A percentile compares a stretch with the other conserved stretches of the same genome.
Conservation (phyloP, 2,888 invertebrate species). For the Cerastis rubricosa region DNA sequence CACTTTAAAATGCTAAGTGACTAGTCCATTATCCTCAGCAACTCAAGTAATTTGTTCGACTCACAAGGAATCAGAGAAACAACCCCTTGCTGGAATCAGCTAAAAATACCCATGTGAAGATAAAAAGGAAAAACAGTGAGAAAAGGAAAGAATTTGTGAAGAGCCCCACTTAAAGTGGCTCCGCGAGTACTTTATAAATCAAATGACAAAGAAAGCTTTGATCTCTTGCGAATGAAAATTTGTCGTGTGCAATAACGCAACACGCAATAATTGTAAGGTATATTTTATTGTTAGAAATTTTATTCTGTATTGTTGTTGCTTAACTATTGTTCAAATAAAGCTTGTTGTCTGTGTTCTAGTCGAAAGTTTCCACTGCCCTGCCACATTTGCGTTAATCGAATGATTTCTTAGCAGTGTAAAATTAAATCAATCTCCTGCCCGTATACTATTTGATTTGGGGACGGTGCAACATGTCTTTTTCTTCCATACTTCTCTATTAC, state of each 20-base stretch:
- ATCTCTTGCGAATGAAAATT: constrained; percentile 55
- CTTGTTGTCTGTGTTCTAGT: neutral
- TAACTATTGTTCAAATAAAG: constrained; percentile 1
- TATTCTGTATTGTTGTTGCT: constrained; percentile 4
- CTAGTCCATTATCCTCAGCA: constrained; percentile 15
- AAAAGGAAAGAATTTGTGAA: constrained; percentile 29
- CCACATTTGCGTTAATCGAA: no score
- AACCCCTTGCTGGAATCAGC: constrained; percentile 13
- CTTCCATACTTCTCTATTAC: no score
- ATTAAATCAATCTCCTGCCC: no score
- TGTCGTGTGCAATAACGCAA: constrained; percentile 56
- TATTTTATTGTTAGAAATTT: constrained; percentile 32
- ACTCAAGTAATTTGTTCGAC: constrained; percentile 8
- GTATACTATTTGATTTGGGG: no score
- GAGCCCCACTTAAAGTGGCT: constrained; percentile 49
- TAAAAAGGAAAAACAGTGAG: constrained; percentile 45
- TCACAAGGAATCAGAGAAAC: constrained; percentile 18
- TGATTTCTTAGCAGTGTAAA: neutral
- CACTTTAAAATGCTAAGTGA: constrained; percentile 26
- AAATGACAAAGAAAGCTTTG: constrained; percentile 67
- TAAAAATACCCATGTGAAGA: constrained; percentile 42
- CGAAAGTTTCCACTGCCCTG: no score
- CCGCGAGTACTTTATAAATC: constrained; percentile 63
- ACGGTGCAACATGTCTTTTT: no score
- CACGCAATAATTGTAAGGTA: constrained; percentile 42